Conservation (phyloP, 1,140 invertebrate species). For the Coenobita brevimanus region DNA sequence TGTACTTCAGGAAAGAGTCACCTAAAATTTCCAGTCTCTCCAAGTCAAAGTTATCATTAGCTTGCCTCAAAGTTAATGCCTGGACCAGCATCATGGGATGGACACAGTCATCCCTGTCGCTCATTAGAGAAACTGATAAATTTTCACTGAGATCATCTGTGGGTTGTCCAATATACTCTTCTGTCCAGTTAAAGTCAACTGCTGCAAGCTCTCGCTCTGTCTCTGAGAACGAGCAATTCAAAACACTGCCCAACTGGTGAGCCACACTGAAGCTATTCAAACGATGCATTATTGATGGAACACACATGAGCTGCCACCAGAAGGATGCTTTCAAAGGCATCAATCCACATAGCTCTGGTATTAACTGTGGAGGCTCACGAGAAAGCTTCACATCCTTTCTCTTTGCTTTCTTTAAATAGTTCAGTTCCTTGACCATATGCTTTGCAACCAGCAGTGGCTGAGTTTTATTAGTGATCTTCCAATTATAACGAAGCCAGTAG, state of each 20-base stretch:
- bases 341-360: constrained; percentile 64
- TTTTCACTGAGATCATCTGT: neutral
- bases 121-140: constrained; percentile 17
- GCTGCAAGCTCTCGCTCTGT: neutral
- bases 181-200: constrained; percentile 27
- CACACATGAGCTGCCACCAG: constrained; percentile 59
- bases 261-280: constrained; percentile 63
- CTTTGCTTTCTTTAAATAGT: constrained; percentile 42
- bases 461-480: constrained; percentile 19
- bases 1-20: constrained; percentile 60
- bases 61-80: constrained; percentile 53
- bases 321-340: constrained; percentile 58
- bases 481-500: neutral
- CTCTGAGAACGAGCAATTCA: neutral
- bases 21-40: constrained; percentile 67
- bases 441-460: constrained; percentile 50
- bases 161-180: neutral
- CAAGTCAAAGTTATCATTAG: constrained; percentile 55
- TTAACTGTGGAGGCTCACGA: constrained; percentile 31
- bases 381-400: neutral
- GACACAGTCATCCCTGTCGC: constrained; percentile 3
- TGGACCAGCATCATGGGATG: constrained; percentile 50
- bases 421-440: constrained; percentile 60
- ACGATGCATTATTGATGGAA: constrained; percentile 66
- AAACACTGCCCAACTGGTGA: constrained; percentile 14